A percentile compares a stretch with the other conserved stretches of the same genome.
Conservation (phyloP, 2,888 invertebrate species). For the Parnassius apollo region DNA sequence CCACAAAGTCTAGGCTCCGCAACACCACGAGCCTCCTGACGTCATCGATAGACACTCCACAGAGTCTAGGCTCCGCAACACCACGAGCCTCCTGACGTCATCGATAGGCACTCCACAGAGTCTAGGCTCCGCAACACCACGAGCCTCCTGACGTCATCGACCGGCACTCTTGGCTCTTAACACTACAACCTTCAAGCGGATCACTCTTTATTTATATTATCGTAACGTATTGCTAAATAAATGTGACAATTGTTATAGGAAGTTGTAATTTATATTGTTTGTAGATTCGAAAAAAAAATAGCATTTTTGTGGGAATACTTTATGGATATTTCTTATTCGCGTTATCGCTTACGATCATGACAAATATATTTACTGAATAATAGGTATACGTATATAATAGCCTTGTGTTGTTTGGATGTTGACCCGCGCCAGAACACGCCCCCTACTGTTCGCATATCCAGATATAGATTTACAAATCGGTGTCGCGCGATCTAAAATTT, state of each 20-base stretch:
- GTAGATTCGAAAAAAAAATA: slow-evolving; percentile 4
- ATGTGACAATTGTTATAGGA: neutral
- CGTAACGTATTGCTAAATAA: slow-evolving; percentile 6
- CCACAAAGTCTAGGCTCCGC: slow-evolving; percentile 36
- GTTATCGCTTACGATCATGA: slow-evolving; percentile 23
- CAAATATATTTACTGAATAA: slow-evolving; percentile 17
- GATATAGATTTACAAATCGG: neutral
- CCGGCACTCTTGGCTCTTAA: slow-evolving; percentile 69
- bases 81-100: slow-evolving; percentile 85
- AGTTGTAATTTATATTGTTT: slow-evolving; percentile 8
- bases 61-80: slow-evolving; percentile 42
- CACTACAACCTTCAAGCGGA: neutral
- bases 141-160: slow-evolving; percentile 87
- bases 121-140: slow-evolving; percentile 43
- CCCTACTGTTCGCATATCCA: neutral
- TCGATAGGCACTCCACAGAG: slow-evolving; percentile 80
- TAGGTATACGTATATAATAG: slow-evolving; percentile 15
- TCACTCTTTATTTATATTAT: neutral
- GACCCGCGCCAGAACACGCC: neutral
- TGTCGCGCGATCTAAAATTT: neutral
- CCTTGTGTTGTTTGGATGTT: slow-evolving; percentile 16
- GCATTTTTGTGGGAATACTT: slow-evolving; percentile 12
- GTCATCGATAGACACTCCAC: slow-evolving; percentile 82
- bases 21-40: slow-evolving; percentile 84
- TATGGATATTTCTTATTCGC: slow-evolving; percentile 13